Evolutionary conservation across 2,797 vertebrate genomes (phyloP).

Genomic region (Calcarius lapponicus): DNA sequence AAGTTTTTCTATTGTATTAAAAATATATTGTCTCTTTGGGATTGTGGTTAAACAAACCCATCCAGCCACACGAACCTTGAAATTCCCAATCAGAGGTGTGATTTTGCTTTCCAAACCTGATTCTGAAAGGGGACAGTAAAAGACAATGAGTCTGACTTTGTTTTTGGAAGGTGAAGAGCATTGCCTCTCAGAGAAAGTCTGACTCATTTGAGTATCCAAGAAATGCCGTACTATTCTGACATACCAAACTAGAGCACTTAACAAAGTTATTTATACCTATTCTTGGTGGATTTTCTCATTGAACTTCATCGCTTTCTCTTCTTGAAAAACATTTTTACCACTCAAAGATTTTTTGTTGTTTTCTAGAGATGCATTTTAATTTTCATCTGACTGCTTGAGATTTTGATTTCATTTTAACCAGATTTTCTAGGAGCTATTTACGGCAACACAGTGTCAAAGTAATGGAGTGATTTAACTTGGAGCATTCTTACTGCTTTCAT

Average conservation of each 20-base stretch:
- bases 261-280: background rate
- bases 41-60: background rate
- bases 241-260: background rate
- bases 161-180: background rate
- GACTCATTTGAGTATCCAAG: fast-evolving
- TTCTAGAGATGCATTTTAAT: background rate
- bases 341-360: background rate
- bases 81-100: background rate
- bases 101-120: background rate
- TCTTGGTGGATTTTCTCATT: background rate
- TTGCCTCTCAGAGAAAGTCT: background rate
- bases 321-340: background rate
- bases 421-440: background rate
- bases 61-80: background rate
- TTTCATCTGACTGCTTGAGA: background rate
- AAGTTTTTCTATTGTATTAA: background rate
- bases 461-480: background rate
- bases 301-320: background rate
- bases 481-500: background rate
- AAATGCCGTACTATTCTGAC: background rate
- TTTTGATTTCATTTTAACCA: background rate
- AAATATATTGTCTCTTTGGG: background rate
- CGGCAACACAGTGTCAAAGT: background rate
- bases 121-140: background rate
- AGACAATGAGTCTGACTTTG: background rate